Conservation (phyloP, 37 sponge, comb jelly and placozoan species). For the Tethya wilhelma region DNA sequence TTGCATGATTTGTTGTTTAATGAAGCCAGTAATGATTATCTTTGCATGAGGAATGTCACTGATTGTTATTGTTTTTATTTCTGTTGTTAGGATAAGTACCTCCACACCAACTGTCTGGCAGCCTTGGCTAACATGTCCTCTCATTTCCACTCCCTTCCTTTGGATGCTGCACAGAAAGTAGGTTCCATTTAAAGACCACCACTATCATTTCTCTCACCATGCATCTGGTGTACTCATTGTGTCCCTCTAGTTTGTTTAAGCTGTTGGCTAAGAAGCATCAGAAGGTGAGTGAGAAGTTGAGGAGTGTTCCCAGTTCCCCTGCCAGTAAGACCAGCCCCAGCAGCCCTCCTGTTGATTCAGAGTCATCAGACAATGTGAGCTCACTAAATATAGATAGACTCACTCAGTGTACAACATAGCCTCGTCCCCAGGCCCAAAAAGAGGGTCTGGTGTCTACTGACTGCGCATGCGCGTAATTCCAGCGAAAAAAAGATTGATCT, state of each 20-base stretch:
- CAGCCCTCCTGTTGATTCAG: not conserved
- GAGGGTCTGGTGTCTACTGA: too few relatives aligned
- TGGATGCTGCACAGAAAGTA: conserved; percentile 85
- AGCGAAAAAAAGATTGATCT: too few relatives aligned
- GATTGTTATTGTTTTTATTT: too few relatives aligned
- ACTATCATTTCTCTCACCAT: too few relatives aligned
- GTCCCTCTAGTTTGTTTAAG: conserved; percentile 62
- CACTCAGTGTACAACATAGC: too few relatives aligned
- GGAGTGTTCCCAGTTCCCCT: not conserved
- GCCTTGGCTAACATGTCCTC: conserved; percentile 97
- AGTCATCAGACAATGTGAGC: too few relatives aligned
- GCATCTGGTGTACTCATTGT: not conserved
- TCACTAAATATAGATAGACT: too few relatives aligned
- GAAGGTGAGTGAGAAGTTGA: conserved; percentile 51
- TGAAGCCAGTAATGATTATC: too few relatives aligned
- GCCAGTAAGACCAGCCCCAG: not conserved
- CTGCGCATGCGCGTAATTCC: too few relatives aligned
- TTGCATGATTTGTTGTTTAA: too few relatives aligned
- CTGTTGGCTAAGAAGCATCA: conserved; percentile 85
- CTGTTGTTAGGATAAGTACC: conserved; percentile 84
- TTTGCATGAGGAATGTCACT: too few relatives aligned
- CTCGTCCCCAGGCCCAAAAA: too few relatives aligned
- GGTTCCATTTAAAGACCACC: conserved; percentile 21
- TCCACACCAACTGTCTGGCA: conserved; percentile 98
- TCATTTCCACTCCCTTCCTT: conserved; percentile 83